phyloP scores from a whole-genome alignment of 1,140 invertebrate species.

The Pemphigus obesinymphae region DNA sequence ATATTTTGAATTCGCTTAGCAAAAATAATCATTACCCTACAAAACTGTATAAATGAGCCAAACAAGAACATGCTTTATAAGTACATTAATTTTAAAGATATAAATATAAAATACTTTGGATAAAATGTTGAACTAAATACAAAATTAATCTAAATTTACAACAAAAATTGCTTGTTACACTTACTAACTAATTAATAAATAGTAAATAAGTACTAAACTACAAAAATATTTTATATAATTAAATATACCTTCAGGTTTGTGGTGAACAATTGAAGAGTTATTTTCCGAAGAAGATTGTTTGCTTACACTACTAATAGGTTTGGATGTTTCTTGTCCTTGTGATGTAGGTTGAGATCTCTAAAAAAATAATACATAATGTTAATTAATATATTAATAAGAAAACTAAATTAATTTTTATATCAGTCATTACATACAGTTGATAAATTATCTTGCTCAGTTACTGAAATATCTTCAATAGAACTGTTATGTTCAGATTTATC shows the following conservation, averaged over 20 bases:
- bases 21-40: conserved; percentile 30
- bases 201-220: conserved; percentile 8
- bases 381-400: not conserved
- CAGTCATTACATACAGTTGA: conserved; percentile 4
- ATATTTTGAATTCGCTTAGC: conserved; percentile 18
- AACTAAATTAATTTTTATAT: not conserved
- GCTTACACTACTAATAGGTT: conserved; percentile 21
- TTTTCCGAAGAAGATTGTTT: conserved; percentile 31
- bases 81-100: conserved; percentile 6
- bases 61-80: conserved; percentile 28
- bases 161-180: conserved; percentile 19
- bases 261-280: conserved; percentile 2
- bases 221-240: not conserved
- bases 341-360: conserved; percentile 30
- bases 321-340: conserved; percentile 31
- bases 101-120: not conserved
- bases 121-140: conserved; percentile 18
- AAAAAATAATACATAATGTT: not conserved
- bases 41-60: conserved; percentile 1
- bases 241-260: conserved; percentile 22
- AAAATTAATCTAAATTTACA: conserved; percentile 13
- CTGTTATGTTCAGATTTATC: conserved; percentile 34
- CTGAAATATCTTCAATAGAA: conserved; percentile 36
- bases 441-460: conserved; percentile 30
- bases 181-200: conserved; percentile 4